Evolutionary conservation across 2,113 vertebrate species (phyloP).

Genomic region (Eira barbara): DNA sequence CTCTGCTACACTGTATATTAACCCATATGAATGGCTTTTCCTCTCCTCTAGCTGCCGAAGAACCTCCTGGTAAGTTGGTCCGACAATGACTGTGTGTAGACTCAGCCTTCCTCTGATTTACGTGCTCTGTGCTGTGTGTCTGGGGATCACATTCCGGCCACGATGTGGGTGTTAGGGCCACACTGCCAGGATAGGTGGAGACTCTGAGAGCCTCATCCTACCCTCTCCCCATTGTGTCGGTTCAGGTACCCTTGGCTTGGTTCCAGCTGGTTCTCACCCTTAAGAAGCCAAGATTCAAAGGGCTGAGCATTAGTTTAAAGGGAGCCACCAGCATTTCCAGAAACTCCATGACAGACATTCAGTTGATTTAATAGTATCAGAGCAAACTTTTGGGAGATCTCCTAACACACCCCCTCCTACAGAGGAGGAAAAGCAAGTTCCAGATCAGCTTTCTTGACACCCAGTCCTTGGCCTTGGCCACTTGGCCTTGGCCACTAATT

Average conservation of each 20-base stretch:
- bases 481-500: too few species aligned
- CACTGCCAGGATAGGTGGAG: background rate
- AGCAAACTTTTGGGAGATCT: background rate
- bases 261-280: background rate
- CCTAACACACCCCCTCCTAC: background rate
- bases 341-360: background rate
- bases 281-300: background rate
- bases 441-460: background rate
- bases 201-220: background rate
- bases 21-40: background rate
- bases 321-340: background rate
- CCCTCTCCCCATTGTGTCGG: background rate
- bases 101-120: rapidly evolving
- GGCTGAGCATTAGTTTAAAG: background rate
- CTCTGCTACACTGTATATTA: background rate
- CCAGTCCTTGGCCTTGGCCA: background rate
- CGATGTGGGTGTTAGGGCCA: background rate
- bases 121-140: background rate
- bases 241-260: background rate
- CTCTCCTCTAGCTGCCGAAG: slow-evolving; percentile 63
- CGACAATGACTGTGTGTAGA: background rate
- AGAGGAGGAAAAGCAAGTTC: background rate
- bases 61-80: slow-evolving; percentile 62
- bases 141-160: background rate
- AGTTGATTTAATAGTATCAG: background rate